phyloP scores from a whole-genome alignment of 1,140 invertebrate genomes.

The Heliconius hewitsoni region DNA sequence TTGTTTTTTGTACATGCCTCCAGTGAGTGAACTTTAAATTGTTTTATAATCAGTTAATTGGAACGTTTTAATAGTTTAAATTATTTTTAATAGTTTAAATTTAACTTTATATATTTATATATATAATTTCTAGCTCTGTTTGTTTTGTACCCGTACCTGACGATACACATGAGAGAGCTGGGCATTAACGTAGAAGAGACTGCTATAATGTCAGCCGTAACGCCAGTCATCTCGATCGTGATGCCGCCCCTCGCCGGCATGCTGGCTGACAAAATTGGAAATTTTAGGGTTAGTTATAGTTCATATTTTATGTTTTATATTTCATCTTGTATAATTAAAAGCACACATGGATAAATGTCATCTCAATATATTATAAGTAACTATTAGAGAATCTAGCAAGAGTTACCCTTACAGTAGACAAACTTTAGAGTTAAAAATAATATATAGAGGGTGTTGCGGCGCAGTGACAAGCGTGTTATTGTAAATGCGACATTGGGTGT shows the following conservation, averaged over 20 bases:
- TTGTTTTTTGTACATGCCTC: slow-evolving; percentile 90
- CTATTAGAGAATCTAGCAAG: no score
- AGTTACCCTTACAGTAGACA: no score
- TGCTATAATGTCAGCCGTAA: slow-evolving; percentile 92
- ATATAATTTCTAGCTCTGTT: slow-evolving; percentile 83
- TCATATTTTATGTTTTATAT: neutral
- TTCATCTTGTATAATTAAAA: neutral
- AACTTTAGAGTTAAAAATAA: no score
- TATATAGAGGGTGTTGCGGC: no score
- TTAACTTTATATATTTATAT: no score
- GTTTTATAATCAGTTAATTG: neutral
- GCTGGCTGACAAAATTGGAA: slow-evolving; percentile 89
- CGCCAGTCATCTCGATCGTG: slow-evolving; percentile 88
- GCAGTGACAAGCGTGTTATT: no score
- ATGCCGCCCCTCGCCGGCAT: slow-evolving; percentile 90
- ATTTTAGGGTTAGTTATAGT: slow-evolving; percentile 85
- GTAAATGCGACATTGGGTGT: no score
- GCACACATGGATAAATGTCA: neutral
- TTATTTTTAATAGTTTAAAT: no score
- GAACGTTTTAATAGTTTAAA: no score
- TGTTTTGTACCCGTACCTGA: slow-evolving; percentile 91
- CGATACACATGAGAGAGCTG: slow-evolving; percentile 92
- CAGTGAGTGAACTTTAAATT: slow-evolving; percentile 82
- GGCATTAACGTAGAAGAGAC: slow-evolving; percentile 92
- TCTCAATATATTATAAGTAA: neutral